Evolutionary conservation across 2,797 vertebrate genomes (phyloP), one percentile per base, ranked within the genome.

Genomic region (Enteromius anoplus): DNA sequence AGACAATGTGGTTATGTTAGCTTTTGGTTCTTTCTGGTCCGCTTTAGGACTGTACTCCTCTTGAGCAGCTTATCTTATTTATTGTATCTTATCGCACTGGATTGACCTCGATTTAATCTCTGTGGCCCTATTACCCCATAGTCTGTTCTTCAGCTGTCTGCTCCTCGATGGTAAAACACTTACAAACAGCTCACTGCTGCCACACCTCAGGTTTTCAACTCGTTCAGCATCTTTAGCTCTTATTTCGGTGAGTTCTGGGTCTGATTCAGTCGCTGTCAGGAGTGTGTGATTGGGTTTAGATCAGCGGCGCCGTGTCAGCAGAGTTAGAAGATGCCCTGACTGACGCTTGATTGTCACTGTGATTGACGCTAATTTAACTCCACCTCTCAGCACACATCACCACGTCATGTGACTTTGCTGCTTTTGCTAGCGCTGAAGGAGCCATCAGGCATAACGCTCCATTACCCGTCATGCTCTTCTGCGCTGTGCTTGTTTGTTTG

Each of bases 291-390:
- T 51, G 58, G 21, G 55, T 65, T 81, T 73, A 81, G 47, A 26
- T 40, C 77, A 53, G 77, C 5, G 47, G 8, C 3, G 47, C 45
- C 2, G 14, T 51, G 45, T 81, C 80, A 81, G 80, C 80, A 81
- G 23, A 77, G 55, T 72, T 40, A 26, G 8, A 66, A 77, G 45
- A 71, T 82, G 81, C 19, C 55, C 45, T 62, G 82, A 86, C 79
- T 70, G 85, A 85, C 10, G 19, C 29, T 68, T 81, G 78, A 19
- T 87, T 88, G 92, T 91, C 92, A 88, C 84, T 0, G 70, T 90
- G 91, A 94, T 88, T 88, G 93, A 93, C 90, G 91, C 81, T 85
- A 89, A 93, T 93, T 91, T 90, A 90, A 93, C 75, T 82, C 58
- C 78, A 85, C 88, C 87, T 86, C 87, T 89, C 60, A 88, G 87